These are phyloP conservation scores for Euphonia xanthogaster DNA, from an alignment of 2,797 vertebrate species.

Conservation along the genomic window DNA sequence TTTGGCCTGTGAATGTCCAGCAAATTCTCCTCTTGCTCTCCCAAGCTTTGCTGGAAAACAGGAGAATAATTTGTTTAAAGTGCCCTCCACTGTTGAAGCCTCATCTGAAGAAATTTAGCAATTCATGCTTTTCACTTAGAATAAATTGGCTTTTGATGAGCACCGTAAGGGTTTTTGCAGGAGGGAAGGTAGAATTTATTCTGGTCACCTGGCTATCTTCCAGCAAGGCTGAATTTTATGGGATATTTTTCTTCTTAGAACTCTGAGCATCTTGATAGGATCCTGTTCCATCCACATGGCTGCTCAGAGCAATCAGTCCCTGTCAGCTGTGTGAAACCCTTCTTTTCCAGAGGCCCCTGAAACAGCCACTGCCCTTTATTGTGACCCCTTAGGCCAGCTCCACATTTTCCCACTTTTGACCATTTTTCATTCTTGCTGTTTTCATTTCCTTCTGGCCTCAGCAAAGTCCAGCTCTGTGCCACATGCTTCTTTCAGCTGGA, in stretches of 20 bases:
- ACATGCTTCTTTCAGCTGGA: neutral
- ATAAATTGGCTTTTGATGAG: neutral
- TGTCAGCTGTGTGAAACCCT: neutral
- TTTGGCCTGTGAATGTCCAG: neutral
- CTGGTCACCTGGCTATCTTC: neutral
- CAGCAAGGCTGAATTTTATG: neutral
- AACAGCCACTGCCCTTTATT: neutral
- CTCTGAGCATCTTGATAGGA: neutral
- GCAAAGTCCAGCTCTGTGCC: neutral
- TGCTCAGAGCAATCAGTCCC: neutral
- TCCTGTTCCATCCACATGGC: neutral
- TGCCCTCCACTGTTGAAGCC: neutral
- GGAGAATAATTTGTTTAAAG: neutral
- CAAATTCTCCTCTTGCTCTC: neutral
- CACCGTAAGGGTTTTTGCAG: neutral
- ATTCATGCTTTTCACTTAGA: neutral
- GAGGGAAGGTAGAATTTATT: neutral
- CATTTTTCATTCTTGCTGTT: neutral
- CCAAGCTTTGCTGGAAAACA: neutral
- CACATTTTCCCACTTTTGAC: neutral
- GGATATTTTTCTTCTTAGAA: neutral
- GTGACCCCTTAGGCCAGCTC: neutral
- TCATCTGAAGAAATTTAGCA: neutral
- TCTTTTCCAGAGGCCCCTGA: neutral
- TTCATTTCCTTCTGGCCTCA: conserved; percentile 35